Evolutionary conservation across 2,113 vertebrate genomes (phyloP), one percentile per base, ranked within the genome.

Genomic region (Miniopterus natalensis): DNA sequence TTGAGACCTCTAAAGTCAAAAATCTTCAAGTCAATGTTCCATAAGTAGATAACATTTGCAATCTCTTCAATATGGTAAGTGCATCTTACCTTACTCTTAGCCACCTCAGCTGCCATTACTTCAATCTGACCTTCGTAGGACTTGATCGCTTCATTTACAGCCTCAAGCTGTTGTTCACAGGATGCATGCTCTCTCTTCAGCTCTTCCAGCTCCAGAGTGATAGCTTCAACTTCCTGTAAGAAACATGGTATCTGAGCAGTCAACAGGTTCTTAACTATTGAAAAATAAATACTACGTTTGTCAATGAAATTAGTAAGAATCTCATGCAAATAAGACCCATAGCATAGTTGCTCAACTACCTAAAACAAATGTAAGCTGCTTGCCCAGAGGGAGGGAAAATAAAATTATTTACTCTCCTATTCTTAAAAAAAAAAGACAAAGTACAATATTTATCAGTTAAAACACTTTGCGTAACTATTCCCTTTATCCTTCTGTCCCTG

Each of bases 191-290:
- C 99, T 96, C 98, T 97, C 96, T 97, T 99, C 77, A 99, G 98
- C 95, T 99, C 99, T 97, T 99, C 98, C 57, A 99, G 95, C 97
- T 99, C 99, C 95, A 99, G 97, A 79, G 98, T 88, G 92, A 99
- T 98, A 10, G 99, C 98, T 74, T 99, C 99, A 11, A 99, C 98
- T 97, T 99, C 99, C 99, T 99, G 95, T 23, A 97, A 92, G n/a
- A 97, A 79, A 96, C 3, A 96, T 0, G 31, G 59, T 81, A 88
- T 6, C 61, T 20, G 51, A 45, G 51, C 47, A 92, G 55, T 96
- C 59, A 80, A 80, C 1, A 40, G n/a, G n/a, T 55, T 45, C 79
- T 68, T 53, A 90, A 63, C 25, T 88, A 80, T 45, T 92, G 5
- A 86, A 85, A 84, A 45, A 74, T 27, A 91, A 36, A 47, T 57